Percentiles rank a stretch among this genome's conserved stretches.
Conservation (phyloP, 2,888 invertebrate species). For the Gonocerus acuteangulatus region DNA sequence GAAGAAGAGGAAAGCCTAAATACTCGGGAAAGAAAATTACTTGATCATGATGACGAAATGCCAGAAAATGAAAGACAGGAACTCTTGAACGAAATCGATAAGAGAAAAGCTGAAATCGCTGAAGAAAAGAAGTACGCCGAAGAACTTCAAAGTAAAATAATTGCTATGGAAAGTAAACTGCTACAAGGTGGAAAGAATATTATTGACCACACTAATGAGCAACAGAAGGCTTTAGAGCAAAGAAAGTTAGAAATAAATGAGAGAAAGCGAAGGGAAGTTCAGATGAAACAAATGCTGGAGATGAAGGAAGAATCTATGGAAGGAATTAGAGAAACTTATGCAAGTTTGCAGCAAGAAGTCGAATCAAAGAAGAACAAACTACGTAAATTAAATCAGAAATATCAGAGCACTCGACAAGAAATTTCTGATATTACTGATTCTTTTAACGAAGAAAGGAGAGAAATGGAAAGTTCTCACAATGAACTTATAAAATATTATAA, state of each 20-base stretch:
- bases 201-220: constrained; percentile 89
- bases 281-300: constrained; percentile 90
- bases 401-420: constrained; percentile 58
- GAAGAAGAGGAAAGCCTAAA: constrained; percentile 38
- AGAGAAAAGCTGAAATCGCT: constrained; percentile 41
- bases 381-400: constrained; percentile 80
- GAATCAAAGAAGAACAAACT: constrained; percentile 91
- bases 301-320: constrained; percentile 86
- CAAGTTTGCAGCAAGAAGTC: constrained; percentile 90
- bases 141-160: constrained; percentile 68
- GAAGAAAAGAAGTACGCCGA: constrained; percentile 55
- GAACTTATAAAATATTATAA: constrained; percentile 86
- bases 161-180: constrained; percentile 84
- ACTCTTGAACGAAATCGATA: constrained; percentile 44
- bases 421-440: constrained; percentile 75
- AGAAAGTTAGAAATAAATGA: constrained; percentile 81
- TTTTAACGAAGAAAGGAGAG: constrained; percentile 84
- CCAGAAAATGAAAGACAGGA: constrained; percentile 43
- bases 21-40: constrained; percentile 35
- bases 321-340: constrained; percentile 83
- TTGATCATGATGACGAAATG: constrained; percentile 37
- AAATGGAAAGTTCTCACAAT: constrained; percentile 83
- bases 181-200: constrained; percentile 91
- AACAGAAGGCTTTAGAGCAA: constrained; percentile 81
- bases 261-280: constrained; percentile 67